Base-by-base conservation (phyloP, 2,888 invertebrate genomes). In the Pheosia tremula region DNA sequence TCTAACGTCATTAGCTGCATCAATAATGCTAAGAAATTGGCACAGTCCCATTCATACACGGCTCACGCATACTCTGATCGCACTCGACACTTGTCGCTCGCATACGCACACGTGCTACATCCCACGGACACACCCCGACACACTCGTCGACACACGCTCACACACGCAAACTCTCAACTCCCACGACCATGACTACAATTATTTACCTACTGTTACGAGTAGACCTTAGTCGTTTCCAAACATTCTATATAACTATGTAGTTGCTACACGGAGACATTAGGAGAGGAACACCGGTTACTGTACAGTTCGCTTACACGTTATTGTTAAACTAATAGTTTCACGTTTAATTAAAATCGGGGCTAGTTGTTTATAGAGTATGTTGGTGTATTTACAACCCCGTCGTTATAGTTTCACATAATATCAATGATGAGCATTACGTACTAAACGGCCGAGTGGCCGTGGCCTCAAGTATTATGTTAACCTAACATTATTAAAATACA, bases 231-330 rank as follows among this genome's bases (percentile, higher is more conserved):
- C 84, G 71, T 84, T 85, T 80, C 76, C 83, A 81, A 81, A 85
- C 84, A 86, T 71, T 85, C 88, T 89, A 85, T 79, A 80, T 81
- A 83, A 82, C 91, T 92, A 92, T 24, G 24, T 24, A 24, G 24
- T 82, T 82, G 80, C 90, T 91, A 91, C 89, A 85, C 81, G 86
- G 91, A 90, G 89, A 91, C 85, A 82, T 88, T 88, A 88, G 87
- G 89, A 91, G 89, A 93, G 92, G 92, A 92, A 92, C 93, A 91
- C 91, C 90, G 84, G 88, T 91, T 88, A 90, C 91, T 93, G 92
- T 93, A 93, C 92, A 91, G 72, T 86, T 89, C 82, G 76, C 86
- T 89, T 88, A 86, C 79, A 79, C 61, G 80, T 84, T 85, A 88
- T 83, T 85, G 80, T 75, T 80, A 79, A 81, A 83, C 83, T 83